Evolutionary conservation across 2,113 vertebrate species (phyloP).

Genomic region (Sceloporus undulatus): DNA sequence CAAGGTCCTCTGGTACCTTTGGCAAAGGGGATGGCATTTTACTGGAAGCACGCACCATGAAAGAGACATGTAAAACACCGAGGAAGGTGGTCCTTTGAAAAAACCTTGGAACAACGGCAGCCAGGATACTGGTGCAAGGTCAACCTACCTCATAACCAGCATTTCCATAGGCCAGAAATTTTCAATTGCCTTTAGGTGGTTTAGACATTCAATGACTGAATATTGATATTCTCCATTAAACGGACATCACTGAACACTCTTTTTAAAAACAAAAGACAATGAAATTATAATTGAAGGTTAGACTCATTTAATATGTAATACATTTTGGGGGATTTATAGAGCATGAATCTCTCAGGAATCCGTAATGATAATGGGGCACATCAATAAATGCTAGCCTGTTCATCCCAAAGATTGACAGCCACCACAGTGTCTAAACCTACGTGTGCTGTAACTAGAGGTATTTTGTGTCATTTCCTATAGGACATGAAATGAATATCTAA

Average conservation of each 20-base stretch:
- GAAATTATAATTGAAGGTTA: conserved; percentile 64
- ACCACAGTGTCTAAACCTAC: background rate
- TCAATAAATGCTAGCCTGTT: conserved; percentile 63
- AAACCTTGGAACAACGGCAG: conserved; percentile 34
- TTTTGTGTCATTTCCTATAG: background rate
- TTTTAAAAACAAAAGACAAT: conserved; percentile 41
- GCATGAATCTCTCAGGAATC: conserved; percentile 64
- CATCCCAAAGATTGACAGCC: background rate
- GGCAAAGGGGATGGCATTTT: conserved; percentile 48
- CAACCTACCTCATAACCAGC: background rate
- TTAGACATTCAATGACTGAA: conserved; percentile 38
- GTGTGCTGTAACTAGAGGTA: background rate
- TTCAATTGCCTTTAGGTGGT: conserved; percentile 33
- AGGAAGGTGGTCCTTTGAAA: conserved; percentile 54
- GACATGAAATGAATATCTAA: background rate
- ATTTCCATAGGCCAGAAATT: conserved; percentile 3
- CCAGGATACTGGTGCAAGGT: background rate
- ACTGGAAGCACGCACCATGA: conserved; percentile 22
- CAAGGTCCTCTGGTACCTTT: background rate
- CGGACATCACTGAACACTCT: conserved; percentile 45
- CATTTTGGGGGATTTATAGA: conserved; percentile 68
- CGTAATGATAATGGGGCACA: conserved; percentile 64
- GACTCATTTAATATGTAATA: conserved; percentile 65
- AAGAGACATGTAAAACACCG: conserved; percentile 32
- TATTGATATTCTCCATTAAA: conserved; percentile 58